Evolutionary conservation across 2,888 invertebrate species (phyloP), one percentile per base, ranked within the genome.

Genomic region (Calameuta idolon): DNA sequence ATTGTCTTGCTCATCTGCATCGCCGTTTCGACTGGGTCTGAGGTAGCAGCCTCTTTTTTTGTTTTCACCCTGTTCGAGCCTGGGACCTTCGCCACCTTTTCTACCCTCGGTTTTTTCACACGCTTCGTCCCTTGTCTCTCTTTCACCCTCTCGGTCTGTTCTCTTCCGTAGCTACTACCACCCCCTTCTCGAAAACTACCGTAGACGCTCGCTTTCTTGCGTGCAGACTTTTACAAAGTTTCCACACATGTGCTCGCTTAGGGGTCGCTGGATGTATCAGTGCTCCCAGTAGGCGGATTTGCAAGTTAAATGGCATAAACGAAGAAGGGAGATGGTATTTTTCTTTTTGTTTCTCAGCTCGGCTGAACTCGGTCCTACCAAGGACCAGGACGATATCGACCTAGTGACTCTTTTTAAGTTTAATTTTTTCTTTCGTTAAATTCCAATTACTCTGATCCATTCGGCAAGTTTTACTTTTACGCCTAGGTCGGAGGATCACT

Each of bases 261-360:
- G 40, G 40, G 40, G 40, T 5, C 15, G 40, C 40, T 15, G 81
- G 74, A 83, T 83, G 85, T 87, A 87, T 85, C 83, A 79, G 82
- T 76, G 79, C 82, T 85, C 84, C 85, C 85, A 79, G 84, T 76
- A 82, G 87, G 83, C 84, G 85, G 86, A 89, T 89, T 89, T 89
- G 87, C 88, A 89, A 89, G 89, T 89, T 88, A 89, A 89, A 89
- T 88, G 87, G 83, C 86, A 86, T 87, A 89, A 87, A 85, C 85
- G 88, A 86, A 83, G 83, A 83, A 83, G 82, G 74, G 78, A 81
- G 76, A 81, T 83, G 80, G 79, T 78, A 79, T 82, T 82, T 80
- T 81, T 79, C n/a, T n/a, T 40, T 82, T 82, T 81, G 79, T 82
- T 83, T 83, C 78, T 77, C 76, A 74, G 12, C 33, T 34, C 15